Percentiles rank a stretch among this genome's conserved stretches.
Evolutionary conservation across 2,797 vertebrate genomes (phyloP).

Genomic region (Poecilia gillii): DNA sequence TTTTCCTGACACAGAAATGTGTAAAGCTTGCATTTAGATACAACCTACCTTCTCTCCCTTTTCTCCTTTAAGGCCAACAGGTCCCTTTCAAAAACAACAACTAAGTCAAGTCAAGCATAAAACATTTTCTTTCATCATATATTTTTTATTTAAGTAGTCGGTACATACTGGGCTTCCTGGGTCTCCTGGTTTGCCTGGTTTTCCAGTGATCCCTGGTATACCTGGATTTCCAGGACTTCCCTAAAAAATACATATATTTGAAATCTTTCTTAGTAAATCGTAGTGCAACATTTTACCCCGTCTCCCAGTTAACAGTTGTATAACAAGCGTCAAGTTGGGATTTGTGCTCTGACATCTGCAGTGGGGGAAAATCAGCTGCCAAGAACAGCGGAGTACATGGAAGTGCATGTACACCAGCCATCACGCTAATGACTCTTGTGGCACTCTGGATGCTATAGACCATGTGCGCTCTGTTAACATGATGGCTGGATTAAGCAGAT

Average conservation of each 20-base stretch:
- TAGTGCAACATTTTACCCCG: slow-evolving; percentile 47
- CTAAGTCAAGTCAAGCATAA: slow-evolving; percentile 5
- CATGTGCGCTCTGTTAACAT: slow-evolving; percentile 54
- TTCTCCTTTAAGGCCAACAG: slow-evolving; percentile 92
- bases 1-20: background rate
- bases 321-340: slow-evolving; percentile 45
- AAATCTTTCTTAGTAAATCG: slow-evolving; percentile 44
- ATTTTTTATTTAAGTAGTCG: background rate
- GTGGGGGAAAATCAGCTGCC: slow-evolving; percentile 42
- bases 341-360: slow-evolving; percentile 59
- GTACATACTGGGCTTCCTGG: slow-evolving; percentile 88
- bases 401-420: slow-evolving; percentile 17
- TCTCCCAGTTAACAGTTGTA: slow-evolving; percentile 51
- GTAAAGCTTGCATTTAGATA: background rate
- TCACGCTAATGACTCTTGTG: slow-evolving; percentile 50
- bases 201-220: slow-evolving; percentile 91
- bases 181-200: slow-evolving; percentile 93
- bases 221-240: slow-evolving; percentile 93
- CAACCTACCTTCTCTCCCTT: slow-evolving; percentile 93
- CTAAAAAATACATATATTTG: slow-evolving; percentile 71
- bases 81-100: slow-evolving; percentile 82
- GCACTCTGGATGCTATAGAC: slow-evolving; percentile 52
- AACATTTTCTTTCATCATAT: background rate
- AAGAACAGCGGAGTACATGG: slow-evolving; percentile 41
- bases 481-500: slow-evolving; percentile 65